Percentiles rank a stretch among this genome's conserved stretches.
phyloP scores from a whole-genome alignment of 1,140 invertebrate species.

The Leptestheria dahalacensis region DNA sequence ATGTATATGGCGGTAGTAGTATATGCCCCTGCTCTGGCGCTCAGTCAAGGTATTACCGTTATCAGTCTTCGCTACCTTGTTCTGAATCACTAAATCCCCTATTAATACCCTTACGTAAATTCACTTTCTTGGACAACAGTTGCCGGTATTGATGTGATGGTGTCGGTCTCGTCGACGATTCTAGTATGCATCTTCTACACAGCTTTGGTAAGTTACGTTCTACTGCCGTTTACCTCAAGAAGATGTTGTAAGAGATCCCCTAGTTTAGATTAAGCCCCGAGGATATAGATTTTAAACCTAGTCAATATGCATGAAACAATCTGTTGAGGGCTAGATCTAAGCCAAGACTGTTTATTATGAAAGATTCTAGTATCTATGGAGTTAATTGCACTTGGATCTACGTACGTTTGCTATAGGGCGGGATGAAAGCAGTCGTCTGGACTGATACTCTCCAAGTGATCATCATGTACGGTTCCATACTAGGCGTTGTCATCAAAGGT shows the following conservation, averaged over 20 bases:
- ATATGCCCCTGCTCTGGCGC: slow-evolving; percentile 77
- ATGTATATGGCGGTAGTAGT: slow-evolving; percentile 86
- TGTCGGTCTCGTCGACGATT: slow-evolving; percentile 73
- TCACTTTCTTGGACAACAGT: slow-evolving; percentile 28
- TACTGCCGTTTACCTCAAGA: too few relatives aligned
- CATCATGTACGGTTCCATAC: slow-evolving; percentile 70
- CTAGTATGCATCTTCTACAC: slow-evolving; percentile 87
- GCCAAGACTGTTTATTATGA: too few relatives aligned
- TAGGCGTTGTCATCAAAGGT: slow-evolving; percentile 58
- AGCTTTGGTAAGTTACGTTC: slow-evolving; percentile 50
- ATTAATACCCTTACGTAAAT: background rate
- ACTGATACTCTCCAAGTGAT: slow-evolving; percentile 78
- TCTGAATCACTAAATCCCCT: too few relatives aligned
- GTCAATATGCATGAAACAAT: too few relatives aligned
- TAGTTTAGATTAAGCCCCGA: too few relatives aligned
- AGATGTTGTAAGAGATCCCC: too few relatives aligned
- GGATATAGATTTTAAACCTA: too few relatives aligned
- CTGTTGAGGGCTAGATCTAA: too few relatives aligned
- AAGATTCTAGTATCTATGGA: too few relatives aligned
- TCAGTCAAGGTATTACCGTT: slow-evolving; percentile 43
- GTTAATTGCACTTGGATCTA: too few relatives aligned
- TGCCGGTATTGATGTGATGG: slow-evolving; percentile 57
- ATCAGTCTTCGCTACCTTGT: background rate
- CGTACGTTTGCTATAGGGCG: slow-evolving; percentile 42
- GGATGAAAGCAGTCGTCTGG: slow-evolving; percentile 88